Evolutionary conservation across 2,797 vertebrate genomes (phyloP).

Genomic region (Carapus acus): DNA sequence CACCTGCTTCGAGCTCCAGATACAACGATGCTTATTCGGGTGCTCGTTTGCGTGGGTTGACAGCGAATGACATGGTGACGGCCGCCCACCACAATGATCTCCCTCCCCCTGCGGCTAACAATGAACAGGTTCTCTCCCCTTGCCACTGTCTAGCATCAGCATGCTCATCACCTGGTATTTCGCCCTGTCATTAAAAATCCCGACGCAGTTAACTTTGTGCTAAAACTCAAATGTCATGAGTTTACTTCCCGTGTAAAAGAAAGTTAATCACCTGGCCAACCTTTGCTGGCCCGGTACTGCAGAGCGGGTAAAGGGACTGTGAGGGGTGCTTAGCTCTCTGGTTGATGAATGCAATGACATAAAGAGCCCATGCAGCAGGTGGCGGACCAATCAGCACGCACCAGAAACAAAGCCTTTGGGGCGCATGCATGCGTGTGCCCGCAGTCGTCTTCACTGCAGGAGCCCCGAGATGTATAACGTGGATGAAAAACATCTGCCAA

Average conservation of each 20-base stretch:
- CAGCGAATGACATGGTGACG: constrained; percentile 21
- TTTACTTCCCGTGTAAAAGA: neutral
- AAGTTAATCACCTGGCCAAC: neutral
- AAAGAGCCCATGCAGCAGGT: constrained; percentile 23
- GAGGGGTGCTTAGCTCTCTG: constrained; percentile 17
- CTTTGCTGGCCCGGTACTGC: constrained; percentile 2
- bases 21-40: constrained; percentile 33
- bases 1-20: constrained; percentile 18
- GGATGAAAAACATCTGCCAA: constrained; percentile 13
- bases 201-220: no score
- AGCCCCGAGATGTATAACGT: neutral
- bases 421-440: constrained; percentile 4
- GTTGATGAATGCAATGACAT: constrained; percentile 19
- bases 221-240: neutral
- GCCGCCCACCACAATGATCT: neutral
- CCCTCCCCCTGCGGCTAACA: neutral
- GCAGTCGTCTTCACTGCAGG: constrained; percentile 6
- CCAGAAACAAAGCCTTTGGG: constrained; percentile 15
- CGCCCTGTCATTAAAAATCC: no score
- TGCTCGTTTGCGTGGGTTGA: constrained; percentile 51
- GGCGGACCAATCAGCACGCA: constrained; percentile 20
- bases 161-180: no score
- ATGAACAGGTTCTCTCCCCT: neutral
- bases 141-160: no score
- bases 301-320: constrained; percentile 31